Evolutionary conservation across 2,113 vertebrate species (phyloP).

Genomic region (zebrafish (Danio rerio)): DNA sequence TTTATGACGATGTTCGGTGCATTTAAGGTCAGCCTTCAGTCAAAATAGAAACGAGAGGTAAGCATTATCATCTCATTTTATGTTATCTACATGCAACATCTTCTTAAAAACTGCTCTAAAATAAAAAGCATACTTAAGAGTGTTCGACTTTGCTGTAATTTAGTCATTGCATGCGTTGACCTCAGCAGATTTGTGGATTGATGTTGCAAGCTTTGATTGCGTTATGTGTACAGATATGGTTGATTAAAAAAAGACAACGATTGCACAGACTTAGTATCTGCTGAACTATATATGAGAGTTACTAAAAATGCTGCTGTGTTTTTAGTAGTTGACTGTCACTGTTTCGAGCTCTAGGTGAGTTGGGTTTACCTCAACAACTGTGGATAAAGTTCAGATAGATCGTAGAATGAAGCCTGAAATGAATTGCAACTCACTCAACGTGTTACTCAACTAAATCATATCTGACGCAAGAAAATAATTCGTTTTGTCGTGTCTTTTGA

Average conservation of each 20-base stretch:
- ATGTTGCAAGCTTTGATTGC: not conserved
- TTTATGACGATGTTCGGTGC: too few relatives aligned
- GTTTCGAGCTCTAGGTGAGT: not conserved
- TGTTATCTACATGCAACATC: too few relatives aligned
- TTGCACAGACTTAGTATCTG: not conserved
- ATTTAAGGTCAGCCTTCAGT: too few relatives aligned
- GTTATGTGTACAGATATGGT: not conserved
- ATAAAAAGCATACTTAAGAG: too few relatives aligned
- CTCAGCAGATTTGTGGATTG: not conserved
- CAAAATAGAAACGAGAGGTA: too few relatives aligned
- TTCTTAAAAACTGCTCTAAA: too few relatives aligned
- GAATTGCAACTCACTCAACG: not conserved
- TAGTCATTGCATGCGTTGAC: not conserved
- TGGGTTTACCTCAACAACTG: conserved; percentile 3
- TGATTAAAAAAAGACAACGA: not conserved
- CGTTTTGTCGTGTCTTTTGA: not conserved
- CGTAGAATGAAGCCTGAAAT: not conserved
- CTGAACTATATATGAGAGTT: not conserved
- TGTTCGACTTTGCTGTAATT: too few relatives aligned
- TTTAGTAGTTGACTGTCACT: not conserved
- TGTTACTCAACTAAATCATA: not conserved
- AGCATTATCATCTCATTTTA: too few relatives aligned
- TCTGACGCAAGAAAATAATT: not conserved
- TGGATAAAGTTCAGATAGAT: not conserved
- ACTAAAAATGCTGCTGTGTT: not conserved